Percentiles rank a stretch among this genome's conserved stretches.
These are phyloP conservation scores for Andrena bicolor DNA, from an alignment of 2,888 invertebrate genomes.

Conservation along the genomic window DNA sequence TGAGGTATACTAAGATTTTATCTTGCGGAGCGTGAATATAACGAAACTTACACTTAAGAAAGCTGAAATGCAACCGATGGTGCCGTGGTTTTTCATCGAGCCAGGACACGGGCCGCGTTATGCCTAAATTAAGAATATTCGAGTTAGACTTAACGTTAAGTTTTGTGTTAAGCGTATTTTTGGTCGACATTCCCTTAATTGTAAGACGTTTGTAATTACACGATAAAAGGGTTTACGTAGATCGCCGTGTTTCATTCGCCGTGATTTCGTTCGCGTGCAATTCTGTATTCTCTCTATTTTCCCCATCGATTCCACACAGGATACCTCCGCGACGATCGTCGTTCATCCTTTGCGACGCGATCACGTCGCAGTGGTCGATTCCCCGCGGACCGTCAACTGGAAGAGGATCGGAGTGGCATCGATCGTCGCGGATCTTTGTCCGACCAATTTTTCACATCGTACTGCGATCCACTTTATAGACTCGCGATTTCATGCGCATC, in stretches of 20 bases:
- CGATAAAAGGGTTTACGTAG: constrained; percentile 44
- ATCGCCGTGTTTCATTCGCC: constrained; percentile 46
- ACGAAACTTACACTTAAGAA: not conserved
- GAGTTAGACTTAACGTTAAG: constrained; percentile 76
- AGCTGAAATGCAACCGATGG: not conserved
- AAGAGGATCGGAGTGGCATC: not conserved
- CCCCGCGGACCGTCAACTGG: not conserved
- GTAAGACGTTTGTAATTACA: constrained; percentile 60
- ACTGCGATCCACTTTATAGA: constrained; percentile 16
- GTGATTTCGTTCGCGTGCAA: constrained; percentile 40
- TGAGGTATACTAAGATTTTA: not conserved
- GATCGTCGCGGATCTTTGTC: constrained; percentile 37
- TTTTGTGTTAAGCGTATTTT: constrained; percentile 70
- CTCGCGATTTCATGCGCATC: not conserved
- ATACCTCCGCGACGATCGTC: constrained; percentile 32
- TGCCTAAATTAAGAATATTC: constrained; percentile 77
- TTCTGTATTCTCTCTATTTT: constrained; percentile 20
- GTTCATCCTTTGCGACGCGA: not conserved
- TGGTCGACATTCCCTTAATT: constrained; percentile 76
- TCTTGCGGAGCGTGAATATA: not conserved
- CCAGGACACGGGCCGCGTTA: constrained; percentile 70
- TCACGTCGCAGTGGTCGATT: not conserved
- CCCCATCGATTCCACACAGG: constrained; percentile 30
- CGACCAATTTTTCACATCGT: constrained; percentile 15
- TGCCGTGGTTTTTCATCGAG: constrained; percentile 22